Evolutionary conservation across 2,113 vertebrate species (phyloP), one percentile per base, ranked within the genome.

Genomic region (Pao palembangensis): DNA sequence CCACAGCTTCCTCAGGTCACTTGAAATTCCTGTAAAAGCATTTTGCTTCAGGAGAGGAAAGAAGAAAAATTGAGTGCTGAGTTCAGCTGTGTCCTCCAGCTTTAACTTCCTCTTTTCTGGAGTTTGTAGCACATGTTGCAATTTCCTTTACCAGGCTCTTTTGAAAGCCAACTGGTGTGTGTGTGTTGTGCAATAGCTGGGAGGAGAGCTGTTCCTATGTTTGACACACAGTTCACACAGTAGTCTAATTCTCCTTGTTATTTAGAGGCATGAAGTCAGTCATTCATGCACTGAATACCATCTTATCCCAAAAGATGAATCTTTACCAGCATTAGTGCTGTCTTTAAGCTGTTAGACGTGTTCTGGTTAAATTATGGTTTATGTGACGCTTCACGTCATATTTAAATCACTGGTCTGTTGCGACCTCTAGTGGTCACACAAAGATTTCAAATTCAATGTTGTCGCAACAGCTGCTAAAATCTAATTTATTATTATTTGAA

Each of bases 91-190:
- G 58, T 20, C 62, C 50, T 51, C 42, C 53, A 6, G 63, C 23
- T 64, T 7, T 5, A 43, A 78, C 76, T 83, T 86, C 84, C 79
- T 65, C 69, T 72, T 80, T 48, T 61, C 19, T 19, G 25, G 25
- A 71, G 69, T 51, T 48, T 55, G 25, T 2, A 12, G 68, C 57
- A 62, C 65, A 71, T 86, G 76, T 78, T 78, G 84, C 71, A 80
- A 86, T 62, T 74, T 86, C 84, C 81, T 74, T 31, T 47, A 23
- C 21, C 55, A 11, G 55, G 63, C 71, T 74, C 69, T 80, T 66
- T 71, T 80, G 79, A 80, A 80, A 80, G 69, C 59, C 58, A 23
- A 51, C 15, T 1, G 25, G 25, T 28, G 25, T 28, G 25, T 28
- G 78, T 55, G 2, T 61, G 53, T 86, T 84, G 69, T 25, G 76